Evolutionary conservation across 2,797 vertebrate species (phyloP), one percentile per base, ranked within the genome.

Genomic region (Odontamblyopus lacepedii): DNA sequence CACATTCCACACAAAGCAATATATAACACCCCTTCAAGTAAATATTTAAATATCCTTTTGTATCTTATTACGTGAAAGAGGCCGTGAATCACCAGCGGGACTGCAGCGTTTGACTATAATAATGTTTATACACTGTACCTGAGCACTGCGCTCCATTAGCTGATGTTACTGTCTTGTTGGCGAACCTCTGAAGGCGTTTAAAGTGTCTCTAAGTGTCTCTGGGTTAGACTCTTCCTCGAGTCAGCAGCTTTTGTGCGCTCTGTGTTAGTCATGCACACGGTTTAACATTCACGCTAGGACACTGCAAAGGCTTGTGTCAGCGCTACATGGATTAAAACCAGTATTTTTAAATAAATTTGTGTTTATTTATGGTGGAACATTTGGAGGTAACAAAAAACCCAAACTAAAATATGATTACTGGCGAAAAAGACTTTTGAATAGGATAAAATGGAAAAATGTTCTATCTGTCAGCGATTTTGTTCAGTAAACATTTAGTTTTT

Each of bases 171-270:
- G 26, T 60, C 57, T 29, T 6, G 26, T 51, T 63, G 15, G 1
- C 32, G 71, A 65, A 68, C 32, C 70, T 62, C 71, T 71, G 53
- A 48, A 74, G 73, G 70, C 76, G 56, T 60, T 29, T 27, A 30
- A 60, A 60, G 55, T 23, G 23, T 57, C 13, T 73, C 63, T 78
- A 75, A 70, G 32, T 73, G 44, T 35, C 6, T 35, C 63, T 62
- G 69, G 19, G 30, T 26, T 32, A 64, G 82, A 83, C 81, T 73
- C 71, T 48, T 77, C 30, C 35, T 76, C 83, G 81, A 86, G 60
- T 87, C 85, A 85, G 79, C 76, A 77, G 70, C 68, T 15, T 68
- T 11, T 67, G 72, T 73, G n/a, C 68, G 71, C 6, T 35, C 32
- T 35, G 32, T 35, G 32, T 85, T 76, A 68, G 19, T 77, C 77